Percentiles rank a stretch among this genome's conserved stretches.
Evolutionary conservation across 2,888 invertebrate species (phyloP).

Genomic region (Encarsia formosa): DNA sequence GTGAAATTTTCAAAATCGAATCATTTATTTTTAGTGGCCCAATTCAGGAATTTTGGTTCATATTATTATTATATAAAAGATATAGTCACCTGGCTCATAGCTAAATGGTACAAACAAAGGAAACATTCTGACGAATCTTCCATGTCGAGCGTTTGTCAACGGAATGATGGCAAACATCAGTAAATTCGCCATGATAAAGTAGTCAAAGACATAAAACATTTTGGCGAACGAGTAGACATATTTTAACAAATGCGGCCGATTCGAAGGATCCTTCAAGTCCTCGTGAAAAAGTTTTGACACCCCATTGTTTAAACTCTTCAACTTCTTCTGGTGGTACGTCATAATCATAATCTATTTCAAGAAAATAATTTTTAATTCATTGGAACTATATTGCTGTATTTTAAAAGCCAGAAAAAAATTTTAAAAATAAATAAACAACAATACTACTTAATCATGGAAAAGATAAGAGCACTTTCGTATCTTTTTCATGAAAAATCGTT

Average conservation of each 20-base stretch:
- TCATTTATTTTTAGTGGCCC: not conserved
- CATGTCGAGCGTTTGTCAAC: slow-evolving; percentile 2
- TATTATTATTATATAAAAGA: not conserved
- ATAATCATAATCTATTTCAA: slow-evolving; percentile 6
- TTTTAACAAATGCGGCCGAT: slow-evolving; percentile 7
- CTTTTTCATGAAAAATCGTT: too few relatives aligned
- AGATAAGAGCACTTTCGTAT: too few relatives aligned
- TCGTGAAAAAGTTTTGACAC: not conserved
- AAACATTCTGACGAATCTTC: slow-evolving; percentile 17
- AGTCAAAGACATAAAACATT: slow-evolving; percentile 8
- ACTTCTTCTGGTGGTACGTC: not conserved
- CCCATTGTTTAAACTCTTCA: slow-evolving; percentile 7
- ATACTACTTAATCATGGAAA: too few relatives aligned
- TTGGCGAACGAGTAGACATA: slow-evolving; percentile 3
- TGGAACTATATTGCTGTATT: too few relatives aligned
- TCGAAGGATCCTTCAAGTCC: slow-evolving; percentile 4
- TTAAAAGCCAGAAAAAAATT: too few relatives aligned
- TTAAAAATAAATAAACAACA: too few relatives aligned
- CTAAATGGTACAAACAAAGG: slow-evolving; percentile 7
- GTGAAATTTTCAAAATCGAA: too few relatives aligned
- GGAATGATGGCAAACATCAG: not conserved
- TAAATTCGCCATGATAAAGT: not conserved
- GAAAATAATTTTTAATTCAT: not conserved
- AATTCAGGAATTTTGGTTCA: not conserved
- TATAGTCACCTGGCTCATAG: slow-evolving; percentile 16